Percentiles rank a stretch among this genome's conserved stretches.
Conservation (phyloP, 2,888 invertebrate species). For the Sylvicola cinctus region DNA sequence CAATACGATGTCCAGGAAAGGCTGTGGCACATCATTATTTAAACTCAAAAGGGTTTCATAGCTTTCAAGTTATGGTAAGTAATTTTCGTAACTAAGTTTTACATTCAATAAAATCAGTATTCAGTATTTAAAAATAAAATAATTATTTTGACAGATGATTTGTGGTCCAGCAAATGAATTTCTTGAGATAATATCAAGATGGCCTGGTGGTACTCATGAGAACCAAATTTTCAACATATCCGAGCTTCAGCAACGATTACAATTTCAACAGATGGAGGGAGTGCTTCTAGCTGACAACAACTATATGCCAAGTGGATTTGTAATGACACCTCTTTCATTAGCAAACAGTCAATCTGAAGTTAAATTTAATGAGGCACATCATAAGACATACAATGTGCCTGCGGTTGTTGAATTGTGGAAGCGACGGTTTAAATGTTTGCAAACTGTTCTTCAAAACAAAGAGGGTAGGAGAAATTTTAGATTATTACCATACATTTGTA, state of each 20-base stretch:
- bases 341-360: conserved; percentile 8
- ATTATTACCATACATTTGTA: too few species aligned
- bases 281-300: conserved; percentile 9
- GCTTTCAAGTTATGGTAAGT: conserved; percentile 10
- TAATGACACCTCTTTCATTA: conserved; percentile 9
- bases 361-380: conserved; percentile 9
- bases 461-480: conserved; percentile 4
- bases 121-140: background rate
- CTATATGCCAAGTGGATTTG: conserved; percentile 8
- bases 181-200: conserved; percentile 9
- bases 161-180: conserved; percentile 10
- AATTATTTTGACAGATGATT: conserved; percentile 8
- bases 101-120: background rate
- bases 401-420: conserved; percentile 9
- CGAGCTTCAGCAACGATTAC: conserved; percentile 8
- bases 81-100: background rate
- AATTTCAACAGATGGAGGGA: conserved; percentile 9
- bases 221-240: conserved; percentile 10
- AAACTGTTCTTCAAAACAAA: conserved; percentile 10
- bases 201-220: conserved; percentile 10
- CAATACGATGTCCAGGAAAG: conserved; percentile 9
- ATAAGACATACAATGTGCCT: conserved; percentile 8
- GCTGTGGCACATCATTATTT: conserved; percentile 8
- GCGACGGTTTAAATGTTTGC: conserved; percentile 10
- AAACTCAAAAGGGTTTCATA: conserved; percentile 11